Base-by-base conservation (phyloP, 2,797 vertebrate species). In the Coendou prehensilis region DNA sequence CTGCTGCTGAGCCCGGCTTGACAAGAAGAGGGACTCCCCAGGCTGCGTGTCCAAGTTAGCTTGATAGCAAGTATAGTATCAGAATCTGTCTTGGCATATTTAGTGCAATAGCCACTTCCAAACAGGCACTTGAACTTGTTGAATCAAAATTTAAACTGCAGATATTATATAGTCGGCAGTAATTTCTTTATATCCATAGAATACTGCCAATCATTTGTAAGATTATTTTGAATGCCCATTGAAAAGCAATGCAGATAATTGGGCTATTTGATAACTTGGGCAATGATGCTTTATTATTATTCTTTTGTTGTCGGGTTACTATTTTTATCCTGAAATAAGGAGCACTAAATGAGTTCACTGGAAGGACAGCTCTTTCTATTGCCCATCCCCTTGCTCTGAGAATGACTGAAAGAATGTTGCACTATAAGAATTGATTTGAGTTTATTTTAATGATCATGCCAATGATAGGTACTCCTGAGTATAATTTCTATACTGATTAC, bases 271-370 rank as follows among this genome's bases (percentile, higher is more conserved):
- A 91, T 37, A 78, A 56, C 17, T 61, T 18, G 71, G 28, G 57
- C 59, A 41, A 73, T 52, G 30, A 45, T 50, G 14, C 28, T 94
- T 96, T 90, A 61, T 28, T 83, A 13, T 52, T 52, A 91, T 33
- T 69, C 45, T 85, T 92, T 57, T 41, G 8, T 28, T 57, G 20
- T 22, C 87, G 45, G 30, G 26, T 67, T 92, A 59, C 33, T 95
- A 11, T 69, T 88, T 96, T 93, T 84, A 33, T 89, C 54, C n/a
- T 91, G 78, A 86, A 67, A 80, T 89, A 97, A 96, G 67, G 23
- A 81, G 61, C 18, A 76, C 7, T 59, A 54, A 92, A 23, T 11
- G 47, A 95, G 22, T 71, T 57, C 17, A 80, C 80, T 61, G 5
- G 90, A 88, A 71, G 37, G 54, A 3, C 6, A 52, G 10, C 9